phyloP scores from a whole-genome alignment of 2,113 vertebrate genomes.

The Sarotherodon lohbergeri region DNA sequence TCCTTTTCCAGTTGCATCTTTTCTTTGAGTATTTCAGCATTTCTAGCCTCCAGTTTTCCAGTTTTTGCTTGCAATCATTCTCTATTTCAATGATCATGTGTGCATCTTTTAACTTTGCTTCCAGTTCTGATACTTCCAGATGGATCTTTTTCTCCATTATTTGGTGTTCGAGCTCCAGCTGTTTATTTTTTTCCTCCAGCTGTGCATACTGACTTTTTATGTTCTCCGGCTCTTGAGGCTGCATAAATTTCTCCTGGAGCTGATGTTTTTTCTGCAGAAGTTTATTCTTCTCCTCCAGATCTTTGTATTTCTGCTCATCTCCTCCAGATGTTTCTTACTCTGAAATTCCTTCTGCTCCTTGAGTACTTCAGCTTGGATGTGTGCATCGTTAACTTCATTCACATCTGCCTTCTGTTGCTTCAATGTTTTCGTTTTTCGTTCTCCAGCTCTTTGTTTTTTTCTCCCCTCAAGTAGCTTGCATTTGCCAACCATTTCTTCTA shows the following conservation, averaged over 20 bases:
- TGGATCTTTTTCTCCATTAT: neutral
- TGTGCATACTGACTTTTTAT: neutral
- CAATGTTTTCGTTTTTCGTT: neutral
- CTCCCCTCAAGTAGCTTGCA: neutral
- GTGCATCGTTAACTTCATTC: neutral
- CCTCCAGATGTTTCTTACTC: neutral
- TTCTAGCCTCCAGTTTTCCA: neutral
- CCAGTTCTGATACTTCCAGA: neutral
- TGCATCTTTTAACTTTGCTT: neutral
- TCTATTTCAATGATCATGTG: neutral
- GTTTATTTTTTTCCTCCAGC: neutral
- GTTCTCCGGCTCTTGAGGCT: neutral
- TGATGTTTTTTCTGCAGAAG: neutral
- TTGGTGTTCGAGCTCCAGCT: neutral
- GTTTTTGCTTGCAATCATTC: neutral
- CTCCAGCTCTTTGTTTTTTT: neutral
- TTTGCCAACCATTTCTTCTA: neutral
- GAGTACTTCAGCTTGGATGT: neutral
- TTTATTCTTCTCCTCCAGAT: neutral
- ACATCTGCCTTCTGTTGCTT: neutral
- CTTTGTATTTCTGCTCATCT: neutral
- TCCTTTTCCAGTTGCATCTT: neutral
- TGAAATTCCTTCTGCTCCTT: neutral
- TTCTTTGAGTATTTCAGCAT: neutral
- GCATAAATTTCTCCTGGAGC: neutral